phyloP scores from a whole-genome alignment of 2,888 invertebrate genomes.

The Euphydryas editha region DNA sequence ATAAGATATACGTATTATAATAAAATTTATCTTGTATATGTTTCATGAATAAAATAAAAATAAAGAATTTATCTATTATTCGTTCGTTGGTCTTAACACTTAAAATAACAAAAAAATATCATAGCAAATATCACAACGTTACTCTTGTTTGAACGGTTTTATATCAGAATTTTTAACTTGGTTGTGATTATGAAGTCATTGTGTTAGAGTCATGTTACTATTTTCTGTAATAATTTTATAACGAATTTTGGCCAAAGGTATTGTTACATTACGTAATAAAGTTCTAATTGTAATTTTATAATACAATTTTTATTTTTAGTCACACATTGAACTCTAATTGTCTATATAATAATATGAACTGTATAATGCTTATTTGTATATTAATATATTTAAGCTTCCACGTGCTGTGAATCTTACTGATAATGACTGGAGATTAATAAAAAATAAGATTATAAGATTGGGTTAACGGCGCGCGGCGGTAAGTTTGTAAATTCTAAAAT shows the following conservation, averaged over 20 bases:
- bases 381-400: too few species aligned
- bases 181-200: constrained; percentile 6
- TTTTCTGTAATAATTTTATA: not conserved
- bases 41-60: not conserved
- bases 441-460: too few species aligned
- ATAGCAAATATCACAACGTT: constrained; percentile 20
- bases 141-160: constrained; percentile 23
- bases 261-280: not conserved
- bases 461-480: too few species aligned
- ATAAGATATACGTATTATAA: not conserved
- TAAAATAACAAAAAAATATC: constrained; percentile 13
- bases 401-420: too few species aligned
- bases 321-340: not conserved
- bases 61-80: not conserved
- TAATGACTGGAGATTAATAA: too few species aligned
- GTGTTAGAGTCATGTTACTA: constrained; percentile 2
- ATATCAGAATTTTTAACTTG: constrained; percentile 20
- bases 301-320: too few species aligned
- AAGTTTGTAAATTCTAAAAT: too few species aligned
- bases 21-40: not conserved
- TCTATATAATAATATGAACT: too few species aligned
- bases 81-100: constrained; percentile 8
- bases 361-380: too few species aligned
- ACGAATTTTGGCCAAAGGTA: not conserved
- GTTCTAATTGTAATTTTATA: not conserved